Evolutionary conservation across 1,140 invertebrate genomes (phyloP), one percentile per base, ranked within the genome.

Genomic region (Tetramorium parvispinum): DNA sequence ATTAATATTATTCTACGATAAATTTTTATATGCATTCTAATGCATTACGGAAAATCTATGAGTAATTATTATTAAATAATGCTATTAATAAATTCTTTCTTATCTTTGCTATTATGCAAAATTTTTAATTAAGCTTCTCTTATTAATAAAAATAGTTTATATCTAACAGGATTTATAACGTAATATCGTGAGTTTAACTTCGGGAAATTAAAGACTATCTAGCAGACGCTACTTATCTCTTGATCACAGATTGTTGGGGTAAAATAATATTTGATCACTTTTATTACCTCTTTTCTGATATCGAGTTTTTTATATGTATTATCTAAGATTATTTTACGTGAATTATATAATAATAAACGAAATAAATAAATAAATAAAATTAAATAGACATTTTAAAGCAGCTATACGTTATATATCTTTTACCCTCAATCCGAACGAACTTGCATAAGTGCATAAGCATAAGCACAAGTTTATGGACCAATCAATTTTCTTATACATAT

Each of bases 241-340:
- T 46, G 40, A 78, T 78, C 76, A 21, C 59, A n/a, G 76, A 78
- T 78, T 65, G 43, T 46, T 63, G 18, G 10, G 13, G n/a, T 46
- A 21, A 65, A 65, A 65, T 4, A 24, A 49, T 65, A 65, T 49
- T 65, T 65, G 3, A 32, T 37, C 21, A 3, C 8, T 49, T 10
- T 78, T 7, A 63, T 78, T n/a, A 76, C 5, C 2, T 32, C 0
- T 32, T 79, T n/a, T 21, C 27, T 65, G 6, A 32, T 51, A 66
- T 66, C 3, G n/a, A 40, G 3, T 77, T 61, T 46, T 46, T 32
- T 63, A 32, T 59, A 59, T 51, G 2, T 55, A 63, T 63, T 63
- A 57, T 18, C 0, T 13, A 27, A n/a, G 5, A 40, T 27, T 59
- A 77, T 61, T 43, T 43, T 77, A 16, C 4, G 5, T 40, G 18